Conservation (phyloP, 2,113 vertebrate genomes). For the Syrmaticus mikado region DNA sequence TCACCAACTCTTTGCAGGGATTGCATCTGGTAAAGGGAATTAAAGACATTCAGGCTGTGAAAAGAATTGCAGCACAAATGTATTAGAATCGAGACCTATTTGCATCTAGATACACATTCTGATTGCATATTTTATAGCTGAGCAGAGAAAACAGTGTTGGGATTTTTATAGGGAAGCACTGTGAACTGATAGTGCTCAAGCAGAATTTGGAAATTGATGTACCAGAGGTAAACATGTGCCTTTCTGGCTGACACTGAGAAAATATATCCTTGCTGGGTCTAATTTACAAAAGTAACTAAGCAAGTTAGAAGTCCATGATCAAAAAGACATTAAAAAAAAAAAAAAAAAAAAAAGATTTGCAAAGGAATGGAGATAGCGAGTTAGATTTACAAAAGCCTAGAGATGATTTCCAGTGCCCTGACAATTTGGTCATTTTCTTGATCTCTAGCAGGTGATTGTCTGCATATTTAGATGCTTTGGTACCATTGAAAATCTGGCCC, state of each 20-base stretch:
- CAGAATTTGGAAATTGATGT: background rate
- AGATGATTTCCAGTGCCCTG: background rate
- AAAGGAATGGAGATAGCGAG: background rate
- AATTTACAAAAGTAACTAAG: background rate
- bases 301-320: background rate
- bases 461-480: background rate
- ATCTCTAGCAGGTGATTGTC: background rate
- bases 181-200: background rate
- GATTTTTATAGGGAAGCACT: background rate
- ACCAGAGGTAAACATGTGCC: background rate
- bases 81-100: constrained; percentile 18
- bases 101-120: constrained; percentile 16
- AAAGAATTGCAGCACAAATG: constrained; percentile 17
- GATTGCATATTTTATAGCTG: constrained; percentile 26
- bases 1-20: constrained; percentile 14
- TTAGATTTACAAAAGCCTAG: background rate
- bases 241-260: background rate
- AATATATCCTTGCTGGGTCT: background rate
- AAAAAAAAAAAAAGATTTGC: background rate
- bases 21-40: constrained; percentile 27
- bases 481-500: background rate
- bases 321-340: background rate
- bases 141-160: constrained; percentile 4
- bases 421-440: background rate
- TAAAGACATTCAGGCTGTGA: constrained; percentile 26